Conservation (phyloP, 2,888 invertebrate genomes). For the Netelia virgata region DNA sequence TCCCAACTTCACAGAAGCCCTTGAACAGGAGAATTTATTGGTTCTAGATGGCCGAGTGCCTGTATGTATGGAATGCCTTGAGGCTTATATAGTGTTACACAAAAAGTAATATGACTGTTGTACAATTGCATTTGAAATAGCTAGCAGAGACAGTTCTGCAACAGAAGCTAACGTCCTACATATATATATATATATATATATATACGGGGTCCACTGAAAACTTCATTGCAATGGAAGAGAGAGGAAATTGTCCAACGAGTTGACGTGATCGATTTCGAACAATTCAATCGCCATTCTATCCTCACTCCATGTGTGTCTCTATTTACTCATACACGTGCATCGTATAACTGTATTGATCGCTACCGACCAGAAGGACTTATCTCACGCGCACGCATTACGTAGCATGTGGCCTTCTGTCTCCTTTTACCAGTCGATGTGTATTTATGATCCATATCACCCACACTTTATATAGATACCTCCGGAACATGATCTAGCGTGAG, state of each 20-base stretch:
- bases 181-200: neutral
- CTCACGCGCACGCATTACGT: no score
- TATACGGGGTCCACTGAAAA: neutral
- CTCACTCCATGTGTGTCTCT: neutral
- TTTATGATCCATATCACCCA: constrained; percentile 8
- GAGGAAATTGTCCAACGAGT: constrained; percentile 40
- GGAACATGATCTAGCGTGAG: constrained; percentile 39
- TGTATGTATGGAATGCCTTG: neutral
- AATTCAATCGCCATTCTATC: constrained; percentile 37
- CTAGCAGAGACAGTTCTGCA: neutral
- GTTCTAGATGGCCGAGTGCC: neutral
- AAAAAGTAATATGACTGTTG: neutral
- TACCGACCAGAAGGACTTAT: no score
- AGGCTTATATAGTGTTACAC: neutral
- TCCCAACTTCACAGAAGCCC: constrained; percentile 6
- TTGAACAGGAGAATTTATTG: constrained; percentile 24
- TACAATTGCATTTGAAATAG: neutral
- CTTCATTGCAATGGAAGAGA: constrained; percentile 16
- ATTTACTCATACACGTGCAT: neutral
- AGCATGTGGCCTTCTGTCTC: no score
- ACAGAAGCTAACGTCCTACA: neutral
- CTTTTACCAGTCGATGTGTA: neutral
- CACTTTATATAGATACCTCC: constrained; percentile 30
- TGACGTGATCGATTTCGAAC: constrained; percentile 41
- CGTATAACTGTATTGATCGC: neutral